Conservation (phyloP, 2,888 invertebrate genomes). For the Melinopterus prodromus region DNA sequence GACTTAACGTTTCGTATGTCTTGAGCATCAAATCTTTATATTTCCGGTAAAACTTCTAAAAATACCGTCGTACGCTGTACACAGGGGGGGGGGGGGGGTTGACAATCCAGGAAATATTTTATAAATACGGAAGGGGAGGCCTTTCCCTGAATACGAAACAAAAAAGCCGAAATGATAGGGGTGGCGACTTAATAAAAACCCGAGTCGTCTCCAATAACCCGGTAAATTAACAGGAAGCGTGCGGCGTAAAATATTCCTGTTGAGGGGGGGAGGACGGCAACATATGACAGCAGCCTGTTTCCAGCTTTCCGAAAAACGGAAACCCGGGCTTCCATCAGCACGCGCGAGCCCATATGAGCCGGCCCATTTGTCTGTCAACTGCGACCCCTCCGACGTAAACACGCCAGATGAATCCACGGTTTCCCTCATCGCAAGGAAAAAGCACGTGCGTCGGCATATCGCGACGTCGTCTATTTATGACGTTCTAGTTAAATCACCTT, state of each 20-base stretch:
- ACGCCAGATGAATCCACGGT: slow-evolving; percentile 50
- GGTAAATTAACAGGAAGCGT: slow-evolving; percentile 4
- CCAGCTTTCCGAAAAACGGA: slow-evolving; percentile 61
- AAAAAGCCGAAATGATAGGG: slow-evolving; percentile 27
- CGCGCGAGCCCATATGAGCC: slow-evolving; percentile 54
- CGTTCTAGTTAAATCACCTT: slow-evolving; percentile 59
- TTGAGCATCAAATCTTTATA: neutral
- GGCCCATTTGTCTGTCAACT: slow-evolving; percentile 59
- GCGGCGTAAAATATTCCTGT: neutral
- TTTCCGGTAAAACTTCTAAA: neutral
- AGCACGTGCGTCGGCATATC: slow-evolving; percentile 24
- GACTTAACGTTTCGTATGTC: neutral
- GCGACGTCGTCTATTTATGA: slow-evolving; percentile 56
- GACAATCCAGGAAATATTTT: slow-evolving; percentile 36
- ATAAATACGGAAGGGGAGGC: slow-evolving; percentile 31
- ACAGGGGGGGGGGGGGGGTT: too few species aligned
- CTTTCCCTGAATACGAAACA: neutral
- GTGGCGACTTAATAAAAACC: slow-evolving; percentile 4
- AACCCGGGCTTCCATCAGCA: slow-evolving; percentile 44
- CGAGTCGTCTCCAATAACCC: slow-evolving; percentile 4
- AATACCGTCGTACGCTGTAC: neutral
- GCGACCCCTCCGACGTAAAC: slow-evolving; percentile 53
- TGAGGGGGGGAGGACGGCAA: slow-evolving; percentile 19
- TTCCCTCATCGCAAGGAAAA: slow-evolving; percentile 49
- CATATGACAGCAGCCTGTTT: slow-evolving; percentile 61